phyloP scores from a whole-genome alignment of 2,113 vertebrate species.

The Leuciscus idus region DNA sequence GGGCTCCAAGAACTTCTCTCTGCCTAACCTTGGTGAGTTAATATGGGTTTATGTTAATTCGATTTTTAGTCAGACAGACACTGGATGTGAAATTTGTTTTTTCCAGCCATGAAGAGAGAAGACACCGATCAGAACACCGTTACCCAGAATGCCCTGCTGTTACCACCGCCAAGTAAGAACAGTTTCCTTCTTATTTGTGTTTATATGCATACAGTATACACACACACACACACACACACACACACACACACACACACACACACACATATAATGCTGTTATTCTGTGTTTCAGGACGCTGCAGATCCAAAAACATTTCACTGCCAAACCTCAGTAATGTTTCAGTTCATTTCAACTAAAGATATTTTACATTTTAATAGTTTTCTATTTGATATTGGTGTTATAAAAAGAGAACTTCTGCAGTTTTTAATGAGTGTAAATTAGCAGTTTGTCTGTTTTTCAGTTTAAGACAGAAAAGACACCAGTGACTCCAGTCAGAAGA shows the following conservation, averaged over 20 bases:
- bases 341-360: not conserved
- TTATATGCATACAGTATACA: too few relatives aligned
- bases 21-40: too few relatives aligned
- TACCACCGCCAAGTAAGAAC: not conserved
- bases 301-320: not conserved
- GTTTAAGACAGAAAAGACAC: not conserved
- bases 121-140: not conserved
- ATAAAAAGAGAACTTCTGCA: too few relatives aligned
- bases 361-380: not conserved
- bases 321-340: not conserved
- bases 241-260: too few relatives aligned
- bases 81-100: too few relatives aligned
- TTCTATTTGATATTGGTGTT: not conserved
- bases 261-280: not conserved
- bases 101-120: too few relatives aligned
- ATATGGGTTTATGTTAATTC: too few relatives aligned
- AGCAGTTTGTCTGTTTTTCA: not conserved
- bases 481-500: not conserved
- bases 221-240: too few relatives aligned
- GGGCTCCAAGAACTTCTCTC: too few relatives aligned
- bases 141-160: not conserved
- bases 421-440: not conserved
- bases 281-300: not conserved
- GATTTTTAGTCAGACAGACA: too few relatives aligned
- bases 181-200: not conserved